These are phyloP conservation scores for Cherax destructor DNA, from an alignment of 1,140 invertebrate genomes.

Conservation along the genomic window DNA sequence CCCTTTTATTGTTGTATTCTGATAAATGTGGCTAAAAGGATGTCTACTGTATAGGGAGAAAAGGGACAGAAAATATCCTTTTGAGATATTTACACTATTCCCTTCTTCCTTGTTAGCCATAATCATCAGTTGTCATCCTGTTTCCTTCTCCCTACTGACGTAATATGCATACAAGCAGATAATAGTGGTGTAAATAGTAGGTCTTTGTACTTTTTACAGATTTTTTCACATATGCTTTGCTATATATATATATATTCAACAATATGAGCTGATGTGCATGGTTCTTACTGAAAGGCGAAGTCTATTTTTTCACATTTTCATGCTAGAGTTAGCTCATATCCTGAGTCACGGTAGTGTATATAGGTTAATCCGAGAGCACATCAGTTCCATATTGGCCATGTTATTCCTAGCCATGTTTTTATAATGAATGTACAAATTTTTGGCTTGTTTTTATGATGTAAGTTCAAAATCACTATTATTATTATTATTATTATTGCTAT, in stretches of 20 bases:
- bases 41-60: neutral
- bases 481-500: neutral
- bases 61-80: neutral
- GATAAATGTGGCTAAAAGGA: neutral
- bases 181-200: neutral
- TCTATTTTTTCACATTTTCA: constrained; percentile 32
- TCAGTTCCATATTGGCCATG: constrained; percentile 4
- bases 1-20: neutral
- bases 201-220: constrained; percentile 17
- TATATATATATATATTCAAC: constrained; percentile 13
- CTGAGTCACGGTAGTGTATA: constrained; percentile 11
- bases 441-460: constrained; percentile 13
- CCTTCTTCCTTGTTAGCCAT: neutral
- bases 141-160: neutral
- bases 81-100: neutral
- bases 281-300: neutral
- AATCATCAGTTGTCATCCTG: neutral
- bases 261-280: constrained; percentile 13
- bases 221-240: constrained; percentile 19
- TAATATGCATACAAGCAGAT: neutral
- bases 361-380: neutral
- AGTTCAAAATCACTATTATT: constrained; percentile 15
- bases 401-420: constrained; percentile 6
- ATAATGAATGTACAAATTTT: constrained; percentile 21
- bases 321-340: constrained; percentile 22